These are phyloP conservation scores for Monochamus saltuarius DNA, from an alignment of 1,140 invertebrate species.

Conservation along the genomic window DNA sequence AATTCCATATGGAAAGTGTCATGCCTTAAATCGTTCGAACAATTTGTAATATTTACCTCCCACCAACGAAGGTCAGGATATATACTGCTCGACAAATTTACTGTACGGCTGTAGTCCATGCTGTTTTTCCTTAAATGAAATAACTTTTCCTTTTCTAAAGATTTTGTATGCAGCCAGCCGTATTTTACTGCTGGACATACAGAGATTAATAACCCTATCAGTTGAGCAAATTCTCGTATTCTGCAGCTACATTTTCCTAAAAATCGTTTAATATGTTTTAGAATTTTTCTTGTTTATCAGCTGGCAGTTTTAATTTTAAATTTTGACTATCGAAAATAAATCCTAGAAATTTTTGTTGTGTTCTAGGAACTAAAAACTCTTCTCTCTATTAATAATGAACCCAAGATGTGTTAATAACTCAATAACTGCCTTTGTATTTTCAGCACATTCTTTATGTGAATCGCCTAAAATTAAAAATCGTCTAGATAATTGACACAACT, in stretches of 20 bases:
- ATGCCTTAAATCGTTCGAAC: background rate
- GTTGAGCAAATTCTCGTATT: slow-evolving; percentile 22
- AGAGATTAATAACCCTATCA: slow-evolving; percentile 21
- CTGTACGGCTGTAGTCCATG: slow-evolving; percentile 6
- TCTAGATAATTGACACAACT: slow-evolving; percentile 17
- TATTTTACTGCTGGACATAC: slow-evolving; percentile 27
- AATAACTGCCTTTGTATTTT: slow-evolving; percentile 3
- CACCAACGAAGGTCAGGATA: slow-evolving; percentile 18
- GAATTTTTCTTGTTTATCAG: slow-evolving; percentile 4
- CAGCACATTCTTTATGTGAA: slow-evolving; percentile 6
- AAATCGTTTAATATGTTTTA: background rate
- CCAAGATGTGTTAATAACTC: slow-evolving; percentile 15
- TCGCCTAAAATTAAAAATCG: slow-evolving; percentile 20
- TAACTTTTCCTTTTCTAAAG: slow-evolving; percentile 11
- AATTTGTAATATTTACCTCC: background rate
- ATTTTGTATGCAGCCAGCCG: background rate
- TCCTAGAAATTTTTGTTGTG: slow-evolving; percentile 18
- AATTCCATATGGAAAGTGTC: background rate
- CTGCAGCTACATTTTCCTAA: background rate
- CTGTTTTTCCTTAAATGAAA: slow-evolving; percentile 4
- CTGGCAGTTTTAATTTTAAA: slow-evolving; percentile 10
- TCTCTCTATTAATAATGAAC: slow-evolving; percentile 23
- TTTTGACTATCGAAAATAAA: slow-evolving; percentile 18
- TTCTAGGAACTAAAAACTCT: slow-evolving; percentile 12
- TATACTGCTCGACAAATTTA: background rate